A percentile compares a stretch with the other conserved stretches of the same genome.
Evolutionary conservation across 2,113 vertebrate genomes (phyloP).

Genomic region (Synchiropus splendidus): DNA sequence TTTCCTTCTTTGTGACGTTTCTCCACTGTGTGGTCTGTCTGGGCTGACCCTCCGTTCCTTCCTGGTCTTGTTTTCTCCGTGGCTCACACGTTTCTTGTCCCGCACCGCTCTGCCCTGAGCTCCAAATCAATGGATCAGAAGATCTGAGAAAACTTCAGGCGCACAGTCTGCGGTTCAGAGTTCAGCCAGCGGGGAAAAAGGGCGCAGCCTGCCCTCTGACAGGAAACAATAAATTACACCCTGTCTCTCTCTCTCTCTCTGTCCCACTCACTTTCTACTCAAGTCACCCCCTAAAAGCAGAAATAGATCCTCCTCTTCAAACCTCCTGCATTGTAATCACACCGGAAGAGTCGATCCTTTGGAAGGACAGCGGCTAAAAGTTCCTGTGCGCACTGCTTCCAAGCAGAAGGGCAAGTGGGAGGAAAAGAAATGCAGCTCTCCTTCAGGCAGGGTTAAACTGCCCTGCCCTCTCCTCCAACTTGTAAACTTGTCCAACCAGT

Average conservation of each 20-base stretch:
- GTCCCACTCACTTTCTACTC: slow-evolving; percentile 23
- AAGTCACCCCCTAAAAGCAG: slow-evolving; percentile 7
- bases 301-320: slow-evolving; percentile 27
- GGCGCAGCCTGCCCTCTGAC: slow-evolving; percentile 57
- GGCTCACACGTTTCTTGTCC: slow-evolving; percentile 28
- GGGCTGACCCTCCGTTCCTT: slow-evolving; percentile 39
- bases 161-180: slow-evolving; percentile 53
- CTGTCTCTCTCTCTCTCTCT: slow-evolving; percentile 36
- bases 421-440: slow-evolving; percentile 30
- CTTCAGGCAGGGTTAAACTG: slow-evolving; percentile 56
- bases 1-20: slow-evolving; percentile 41
- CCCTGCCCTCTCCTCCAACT: slow-evolving; percentile 60
- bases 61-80: slow-evolving; percentile 38
- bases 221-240: slow-evolving; percentile 74
- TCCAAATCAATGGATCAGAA: slow-evolving; percentile 38
- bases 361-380: slow-evolving; percentile 13
- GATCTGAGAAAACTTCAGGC: slow-evolving; percentile 48
- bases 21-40: slow-evolving; percentile 34
- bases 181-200: slow-evolving; percentile 54
- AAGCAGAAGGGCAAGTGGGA: slow-evolving; percentile 27
- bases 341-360: slow-evolving; percentile 24
- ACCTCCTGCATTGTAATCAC: slow-evolving; percentile 19
- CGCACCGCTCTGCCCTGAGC: slow-evolving; percentile 36
- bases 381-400: slow-evolving; percentile 24
- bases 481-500: slow-evolving; percentile 70